Evolutionary conservation across 92 coral and sea anemone species (phyloP), one percentile per base, ranked within the genome.

Genomic region (Micromussa lordhowensis): DNA sequence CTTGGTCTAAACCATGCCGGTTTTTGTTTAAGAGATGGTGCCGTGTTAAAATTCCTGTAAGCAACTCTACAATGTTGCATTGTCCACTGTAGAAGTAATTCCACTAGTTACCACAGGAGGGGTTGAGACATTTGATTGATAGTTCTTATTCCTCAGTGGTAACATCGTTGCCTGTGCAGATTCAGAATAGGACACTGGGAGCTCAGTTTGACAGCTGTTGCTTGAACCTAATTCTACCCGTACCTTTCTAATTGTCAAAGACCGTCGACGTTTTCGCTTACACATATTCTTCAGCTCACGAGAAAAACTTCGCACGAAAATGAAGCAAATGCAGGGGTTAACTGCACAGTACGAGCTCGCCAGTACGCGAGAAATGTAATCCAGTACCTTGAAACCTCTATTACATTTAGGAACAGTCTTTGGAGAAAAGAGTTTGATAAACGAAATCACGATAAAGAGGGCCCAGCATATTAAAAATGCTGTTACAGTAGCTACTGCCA

Each of bases 401-500:
- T 58, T 84, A 24, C 88, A 84, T 32, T 21, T 70, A 24, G 81
- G 88, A 73, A 57, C 16, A n/a, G 38, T 17, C 9, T 15, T 31
- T 1, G 81, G 73, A 24, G 69, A 44, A 38, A 84, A 57, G 72
- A 84, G 24, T 3, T 0, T 1, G 8, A 84, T 9, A 4, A 55
- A 54, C 3, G 19, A 1, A 5, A 34, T 24, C 12, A 38, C 81
- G 1, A 32, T 55, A 26, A 24, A 58, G 31, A 53, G 58, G 58
- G 34, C 17, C 81, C 72, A 84, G 34, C 88, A 84, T 31, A 57
- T 75, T 38, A 55, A 26, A 21, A 84, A 4, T 22, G 81, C 30
- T 51, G 63, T 1, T 3, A 84, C 81, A n/a, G 88, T 84, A 22
- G 88, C 80, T 18, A 57, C 1, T 12, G 81, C 81, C 80, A 84